Percentiles rank a stretch among this genome's conserved stretches.
Evolutionary conservation across 2,888 invertebrate species (phyloP).

Genomic region (Xylota sylvarum): DNA sequence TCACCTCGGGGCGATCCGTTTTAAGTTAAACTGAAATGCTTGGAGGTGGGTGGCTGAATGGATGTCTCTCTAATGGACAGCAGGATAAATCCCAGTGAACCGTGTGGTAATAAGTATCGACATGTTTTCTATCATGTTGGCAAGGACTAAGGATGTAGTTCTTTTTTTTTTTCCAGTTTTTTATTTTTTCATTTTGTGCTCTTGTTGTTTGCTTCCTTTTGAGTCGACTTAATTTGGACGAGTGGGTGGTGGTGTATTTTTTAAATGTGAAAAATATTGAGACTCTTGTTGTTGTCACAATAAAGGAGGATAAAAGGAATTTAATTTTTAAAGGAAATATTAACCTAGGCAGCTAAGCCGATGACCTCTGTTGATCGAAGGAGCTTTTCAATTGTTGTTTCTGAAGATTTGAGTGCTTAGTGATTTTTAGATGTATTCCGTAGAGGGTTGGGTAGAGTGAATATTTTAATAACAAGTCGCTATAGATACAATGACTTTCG

Average conservation of each 20-base stretch:
- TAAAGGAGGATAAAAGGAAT: constrained; percentile 36
- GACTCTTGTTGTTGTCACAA: constrained; percentile 39
- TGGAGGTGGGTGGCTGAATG: constrained; percentile 1
- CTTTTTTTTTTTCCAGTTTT: constrained; percentile 17
- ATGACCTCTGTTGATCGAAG: neutral
- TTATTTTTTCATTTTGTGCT: no score
- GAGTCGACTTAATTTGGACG: constrained; percentile 57
- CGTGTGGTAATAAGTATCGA: constrained; percentile 73
- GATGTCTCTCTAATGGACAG: constrained; percentile 50
- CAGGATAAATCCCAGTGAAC: constrained; percentile 60
- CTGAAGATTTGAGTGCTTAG: no score
- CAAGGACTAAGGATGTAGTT: constrained; percentile 21
- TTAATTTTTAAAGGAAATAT: constrained; percentile 11
- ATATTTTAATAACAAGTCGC: no score
- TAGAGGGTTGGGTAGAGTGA: no score
- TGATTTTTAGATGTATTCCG: no score
- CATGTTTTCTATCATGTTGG: constrained; percentile 47
- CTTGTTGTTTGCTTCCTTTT: constrained; percentile 30
- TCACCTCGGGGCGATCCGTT: constrained; percentile 57
- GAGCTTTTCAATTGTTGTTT: neutral
- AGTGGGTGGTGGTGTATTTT: neutral
- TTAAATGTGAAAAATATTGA: constrained; percentile 33
- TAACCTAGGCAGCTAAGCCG: neutral
- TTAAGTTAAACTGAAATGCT: constrained; percentile 38
- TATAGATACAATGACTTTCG: no score